These are phyloP conservation scores for Pollenia labialis DNA, from an alignment of 2,888 invertebrate species.

Conservation along the genomic window DNA sequence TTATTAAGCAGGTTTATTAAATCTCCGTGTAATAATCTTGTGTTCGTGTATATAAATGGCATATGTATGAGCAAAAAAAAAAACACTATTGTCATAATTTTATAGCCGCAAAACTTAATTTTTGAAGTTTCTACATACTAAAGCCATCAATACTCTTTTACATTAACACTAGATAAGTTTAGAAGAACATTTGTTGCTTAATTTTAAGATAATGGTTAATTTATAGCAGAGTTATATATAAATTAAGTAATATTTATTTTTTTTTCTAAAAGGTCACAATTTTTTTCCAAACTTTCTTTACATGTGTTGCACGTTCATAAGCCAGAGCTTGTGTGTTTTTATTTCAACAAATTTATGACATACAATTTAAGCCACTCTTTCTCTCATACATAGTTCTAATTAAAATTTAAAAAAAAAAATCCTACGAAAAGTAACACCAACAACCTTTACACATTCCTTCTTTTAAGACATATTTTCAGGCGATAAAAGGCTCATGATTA, in stretches of 20 bases:
- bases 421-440: neutral
- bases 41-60: too few species aligned
- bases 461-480: slow-evolving; percentile 38
- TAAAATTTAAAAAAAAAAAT: slow-evolving; percentile 18
- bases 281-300: slow-evolving; percentile 24
- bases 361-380: slow-evolving; percentile 47
- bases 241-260: neutral
- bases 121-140: too few species aligned
- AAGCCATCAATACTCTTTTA: too few species aligned
- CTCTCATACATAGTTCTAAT: slow-evolving; percentile 17
- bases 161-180: too few species aligned
- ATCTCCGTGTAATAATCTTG: too few species aligned
- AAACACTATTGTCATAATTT: too few species aligned
- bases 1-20: too few species aligned
- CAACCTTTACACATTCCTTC: slow-evolving; percentile 18
- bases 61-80: too few species aligned
- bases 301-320: slow-evolving; percentile 20
- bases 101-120: too few species aligned
- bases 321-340: slow-evolving; percentile 10
- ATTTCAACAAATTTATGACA: slow-evolving; percentile 63
- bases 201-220: too few species aligned
- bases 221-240: too few species aligned
- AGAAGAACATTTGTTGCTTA: too few species aligned
- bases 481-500: slow-evolving; percentile 68
- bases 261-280: slow-evolving; percentile 53